Evolutionary conservation across 1,140 invertebrate genomes (phyloP).

Genomic region (Neodiprion pinetum): DNA sequence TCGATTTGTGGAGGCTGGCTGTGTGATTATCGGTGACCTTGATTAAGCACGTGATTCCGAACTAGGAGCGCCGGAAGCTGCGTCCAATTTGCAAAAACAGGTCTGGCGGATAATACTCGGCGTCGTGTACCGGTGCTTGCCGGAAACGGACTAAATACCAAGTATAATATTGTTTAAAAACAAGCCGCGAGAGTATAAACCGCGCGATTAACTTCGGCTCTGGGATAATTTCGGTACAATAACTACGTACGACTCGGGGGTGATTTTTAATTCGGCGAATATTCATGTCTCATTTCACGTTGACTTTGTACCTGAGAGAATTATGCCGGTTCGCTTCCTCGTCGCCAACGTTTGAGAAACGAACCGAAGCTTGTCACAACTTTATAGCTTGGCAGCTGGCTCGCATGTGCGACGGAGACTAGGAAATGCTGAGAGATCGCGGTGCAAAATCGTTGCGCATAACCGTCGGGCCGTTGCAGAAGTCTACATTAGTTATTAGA

Average conservation of each 20-base stretch:
- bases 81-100: neutral
- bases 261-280: neutral
- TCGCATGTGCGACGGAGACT: neutral
- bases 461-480: conserved; percentile 21
- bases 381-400: neutral
- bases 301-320: neutral
- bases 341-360: neutral
- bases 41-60: conserved; percentile 1
- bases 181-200: no score
- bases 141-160: neutral
- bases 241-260: neutral
- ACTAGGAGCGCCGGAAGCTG: neutral
- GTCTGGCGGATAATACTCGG: neutral
- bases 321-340: neutral
- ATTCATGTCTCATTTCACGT: no score
- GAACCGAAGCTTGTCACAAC: neutral
- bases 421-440: neutral
- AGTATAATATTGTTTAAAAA: neutral
- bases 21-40: neutral
- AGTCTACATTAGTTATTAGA: conserved; percentile 20
- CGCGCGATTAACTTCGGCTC: neutral
- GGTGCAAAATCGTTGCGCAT: conserved; percentile 1
- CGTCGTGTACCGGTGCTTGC: neutral
- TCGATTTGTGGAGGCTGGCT: no score
- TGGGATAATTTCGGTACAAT: neutral